Evolutionary conservation across 2,113 vertebrate species (phyloP).

Genomic region (Mormoops blainvillei): DNA sequence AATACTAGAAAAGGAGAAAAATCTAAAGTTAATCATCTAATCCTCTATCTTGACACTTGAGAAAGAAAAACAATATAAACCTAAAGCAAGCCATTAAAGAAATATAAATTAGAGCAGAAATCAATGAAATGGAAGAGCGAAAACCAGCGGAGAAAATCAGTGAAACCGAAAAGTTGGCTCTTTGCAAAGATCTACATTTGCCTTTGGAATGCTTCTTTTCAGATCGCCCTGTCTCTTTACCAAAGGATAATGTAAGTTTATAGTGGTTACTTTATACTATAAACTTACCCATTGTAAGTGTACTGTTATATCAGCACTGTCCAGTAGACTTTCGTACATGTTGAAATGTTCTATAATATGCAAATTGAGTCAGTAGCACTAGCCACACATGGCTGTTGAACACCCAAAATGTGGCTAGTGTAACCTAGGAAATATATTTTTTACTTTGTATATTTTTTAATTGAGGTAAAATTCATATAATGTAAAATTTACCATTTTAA

Average conservation of each 20-base stretch:
- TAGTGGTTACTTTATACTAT: no score
- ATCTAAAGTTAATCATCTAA: not conserved
- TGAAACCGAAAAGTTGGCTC: not conserved
- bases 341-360: not conserved
- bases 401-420: not conserved
- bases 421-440: not conserved
- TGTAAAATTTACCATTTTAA: not conserved
- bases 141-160: not conserved
- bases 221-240: not conserved
- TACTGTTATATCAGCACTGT: not conserved
- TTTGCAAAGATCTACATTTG: constrained; percentile 26
- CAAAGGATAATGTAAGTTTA: not conserved
- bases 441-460: not conserved
- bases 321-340: not conserved
- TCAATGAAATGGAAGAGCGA: not conserved
- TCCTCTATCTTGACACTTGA: not conserved
- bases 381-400: not conserved
- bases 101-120: not conserved
- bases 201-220: not conserved
- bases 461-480: not conserved
- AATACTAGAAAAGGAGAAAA: not conserved
- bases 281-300: not conserved
- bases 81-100: not conserved
- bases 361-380: not conserved
- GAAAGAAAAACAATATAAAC: not conserved